Base-by-base conservation (phyloP, 2,113 vertebrate species). In the Amphiprion percula region DNA sequence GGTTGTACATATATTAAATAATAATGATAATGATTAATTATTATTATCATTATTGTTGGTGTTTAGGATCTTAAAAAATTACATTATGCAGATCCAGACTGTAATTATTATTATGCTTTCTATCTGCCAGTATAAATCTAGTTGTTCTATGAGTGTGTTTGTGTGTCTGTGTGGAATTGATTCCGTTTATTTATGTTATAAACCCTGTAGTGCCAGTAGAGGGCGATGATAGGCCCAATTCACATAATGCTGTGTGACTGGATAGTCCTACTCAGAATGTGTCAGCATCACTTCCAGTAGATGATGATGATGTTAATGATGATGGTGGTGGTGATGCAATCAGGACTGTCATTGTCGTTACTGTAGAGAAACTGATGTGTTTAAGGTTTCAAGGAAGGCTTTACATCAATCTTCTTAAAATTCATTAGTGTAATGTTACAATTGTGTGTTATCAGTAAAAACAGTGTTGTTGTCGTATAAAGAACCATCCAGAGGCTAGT, bases 161-260 rank as follows among this genome's bases (percentile, higher is more conserved):
- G 23, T 50, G 11, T 60, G 24, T 59, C 21, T 47, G 1, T 16
- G 19, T 19, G 14, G 17, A n/a, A 30, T 30, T 44, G 50, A 12
- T 65, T 23, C 24, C n/a, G 47, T 62, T 30, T 46, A n/a, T 11
- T 24, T 12, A 7, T 66, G 61, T 39, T 39, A 21, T 30, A 10
- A 62, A 10, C 37, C 10, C 16, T 10, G 39, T 5, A 50, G 0
- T 66, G 55, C 92, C 94, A 86, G 88, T 74, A 94, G 94, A 93
- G 94, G 94, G 94, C 82, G 61, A 30, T 82, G 53, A 93, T 26
- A 50, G 54, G 59, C 83, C 67, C 83, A 23, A 7, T 12, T 82
- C 24, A 26, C 52, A 19, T 10, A 41, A 49, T 26, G 47, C 26
- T 78, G 67, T 71, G 67, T 28, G 19, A 28, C 14, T 53, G 72